These are phyloP conservation scores for Lepidocolaptes lacrymiger DNA, from an alignment of 2,797 vertebrate genomes.

Conservation along the genomic window DNA sequence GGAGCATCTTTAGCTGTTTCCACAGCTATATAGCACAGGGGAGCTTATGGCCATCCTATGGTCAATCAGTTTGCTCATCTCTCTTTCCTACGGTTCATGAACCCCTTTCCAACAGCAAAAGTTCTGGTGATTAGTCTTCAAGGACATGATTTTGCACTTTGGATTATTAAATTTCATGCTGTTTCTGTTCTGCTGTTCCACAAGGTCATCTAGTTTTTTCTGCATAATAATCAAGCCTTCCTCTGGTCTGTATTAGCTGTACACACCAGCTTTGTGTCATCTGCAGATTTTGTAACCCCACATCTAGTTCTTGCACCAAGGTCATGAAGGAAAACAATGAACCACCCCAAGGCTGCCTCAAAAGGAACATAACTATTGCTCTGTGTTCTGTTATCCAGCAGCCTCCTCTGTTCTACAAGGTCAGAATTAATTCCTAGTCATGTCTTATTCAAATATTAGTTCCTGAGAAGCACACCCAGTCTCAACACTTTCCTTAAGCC, in stretches of 20 bases:
- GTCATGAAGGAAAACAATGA: neutral
- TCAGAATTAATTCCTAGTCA: slow-evolving; percentile 3
- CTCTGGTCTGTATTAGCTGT: slow-evolving; percentile 8
- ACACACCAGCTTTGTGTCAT: neutral
- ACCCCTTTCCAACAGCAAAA: neutral
- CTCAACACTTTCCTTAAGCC: neutral
- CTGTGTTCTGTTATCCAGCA: neutral
- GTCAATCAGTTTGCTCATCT: neutral
- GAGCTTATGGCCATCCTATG: neutral
- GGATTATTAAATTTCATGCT: slow-evolving; percentile 69
- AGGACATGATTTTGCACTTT: slow-evolving; percentile 65
- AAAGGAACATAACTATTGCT: neutral
- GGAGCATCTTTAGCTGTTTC: neutral
- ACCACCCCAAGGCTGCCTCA: neutral
- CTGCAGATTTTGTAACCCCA: neutral
- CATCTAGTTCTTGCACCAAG: neutral
- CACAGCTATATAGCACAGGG: neutral
- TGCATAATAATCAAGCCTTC: slow-evolving; percentile 61
- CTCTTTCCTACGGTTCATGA: neutral
- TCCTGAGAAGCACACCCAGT: neutral
- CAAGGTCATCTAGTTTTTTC: slow-evolving; percentile 66
- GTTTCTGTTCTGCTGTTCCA: slow-evolving; percentile 53
- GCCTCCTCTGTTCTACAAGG: neutral
- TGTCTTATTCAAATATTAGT: neutral
- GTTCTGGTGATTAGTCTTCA: slow-evolving; percentile 54